Evolutionary conservation across 2,797 vertebrate genomes (phyloP), one percentile per base, ranked within the genome.

Genomic region (Periparus ater): DNA sequence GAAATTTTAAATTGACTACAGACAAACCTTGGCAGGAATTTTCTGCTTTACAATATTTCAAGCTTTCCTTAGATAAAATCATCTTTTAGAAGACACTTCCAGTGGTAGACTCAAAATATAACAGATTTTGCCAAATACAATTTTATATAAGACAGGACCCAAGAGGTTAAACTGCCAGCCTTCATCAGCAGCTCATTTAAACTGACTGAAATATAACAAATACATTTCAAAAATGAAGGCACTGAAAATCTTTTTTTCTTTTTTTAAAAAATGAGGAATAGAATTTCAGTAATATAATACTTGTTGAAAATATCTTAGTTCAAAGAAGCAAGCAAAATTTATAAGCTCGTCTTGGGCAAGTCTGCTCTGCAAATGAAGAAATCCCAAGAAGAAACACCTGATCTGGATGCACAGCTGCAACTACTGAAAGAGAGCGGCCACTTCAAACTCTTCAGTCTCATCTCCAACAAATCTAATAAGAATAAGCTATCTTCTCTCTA

Each of bases 361-460:
- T 42, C 47, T 54, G 9, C 38, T 75, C 54, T 40, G 13, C n/a
- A 82, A 40, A 30, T 22, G 3, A 58, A 45, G 32, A 48, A 55
- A 72, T 66, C 15, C n/a, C 55, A 87, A 44, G 8, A 13, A 8
- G 8, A 51, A 86, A 83, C 57, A 82, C 81, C 85, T 91, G 60
- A 67, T 30, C 18, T 44, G 6, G 36, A 78, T 68, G 25, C 44
- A 30, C 78, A 92, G 67, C 60, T 92, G 67, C n/a, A 73, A 17
- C 38, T 19, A 32, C 0, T 61, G 11, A 71, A 58, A 40, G 21
- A 71, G 2, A 73, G 58, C 0, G 0, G 29, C n/a, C 29, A n/a
- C 51, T 65, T n/a, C 71, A 58, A 38, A 21, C 21, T 34, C 55
- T 20, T 42, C 32, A 29, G 19, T 27, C 38, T 66, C 7, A 71